Conservation (phyloP, 2,113 vertebrate species). For the Dinomys branickii region DNA sequence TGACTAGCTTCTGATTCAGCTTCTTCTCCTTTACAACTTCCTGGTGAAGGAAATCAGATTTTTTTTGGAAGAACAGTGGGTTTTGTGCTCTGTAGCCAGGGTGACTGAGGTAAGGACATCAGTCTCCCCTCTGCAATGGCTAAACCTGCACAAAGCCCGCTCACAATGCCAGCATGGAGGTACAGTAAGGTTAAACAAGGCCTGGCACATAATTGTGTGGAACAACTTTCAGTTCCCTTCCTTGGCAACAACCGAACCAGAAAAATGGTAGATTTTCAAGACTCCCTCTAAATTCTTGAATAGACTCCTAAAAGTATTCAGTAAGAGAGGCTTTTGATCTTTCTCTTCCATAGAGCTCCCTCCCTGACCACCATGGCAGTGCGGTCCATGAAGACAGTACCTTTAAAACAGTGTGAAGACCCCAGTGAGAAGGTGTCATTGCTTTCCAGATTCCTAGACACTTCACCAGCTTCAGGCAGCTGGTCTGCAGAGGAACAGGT, state of each 20-base stretch:
- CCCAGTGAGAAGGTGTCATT: conserved; percentile 51
- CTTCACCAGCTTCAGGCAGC: conserved; percentile 75
- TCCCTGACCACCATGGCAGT: not conserved
- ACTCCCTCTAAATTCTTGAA: not conserved
- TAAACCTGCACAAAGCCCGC: not conserved
- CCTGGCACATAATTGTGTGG: not conserved
- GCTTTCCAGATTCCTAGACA: conserved; percentile 60
- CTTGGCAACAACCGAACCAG: not conserved
- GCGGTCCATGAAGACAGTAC: conserved; percentile 10
- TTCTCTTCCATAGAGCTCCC: not conserved
- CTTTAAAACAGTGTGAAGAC: conserved; percentile 21
- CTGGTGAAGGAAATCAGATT: not conserved
- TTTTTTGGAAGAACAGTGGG: not conserved
- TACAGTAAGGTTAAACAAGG: not conserved
- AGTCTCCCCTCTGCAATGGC: not conserved
- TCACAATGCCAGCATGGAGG: not conserved
- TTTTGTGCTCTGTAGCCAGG: not conserved
- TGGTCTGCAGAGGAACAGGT: conserved; percentile 78
- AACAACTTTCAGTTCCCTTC: not conserved
- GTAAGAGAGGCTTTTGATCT: not conserved
- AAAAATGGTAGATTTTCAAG: not conserved
- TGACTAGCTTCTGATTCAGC: not conserved
- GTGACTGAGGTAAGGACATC: accelerated
- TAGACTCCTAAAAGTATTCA: not conserved
- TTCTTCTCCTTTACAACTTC: not conserved